Evolutionary conservation across 2,888 invertebrate genomes (phyloP).

Genomic region (Lasioglossum calceatum): DNA sequence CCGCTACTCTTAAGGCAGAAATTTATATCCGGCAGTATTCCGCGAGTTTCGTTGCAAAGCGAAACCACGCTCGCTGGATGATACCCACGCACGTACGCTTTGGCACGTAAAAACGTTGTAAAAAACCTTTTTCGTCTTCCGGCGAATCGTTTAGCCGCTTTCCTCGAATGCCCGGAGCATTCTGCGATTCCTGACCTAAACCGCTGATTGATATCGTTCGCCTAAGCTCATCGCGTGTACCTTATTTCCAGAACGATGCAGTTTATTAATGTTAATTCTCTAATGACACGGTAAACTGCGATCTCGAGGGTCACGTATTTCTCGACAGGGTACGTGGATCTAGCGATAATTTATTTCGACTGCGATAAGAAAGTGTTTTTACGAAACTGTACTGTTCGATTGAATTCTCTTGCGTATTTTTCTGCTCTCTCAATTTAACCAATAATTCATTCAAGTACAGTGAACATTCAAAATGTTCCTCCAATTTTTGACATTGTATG

Average conservation of each 20-base stretch:
- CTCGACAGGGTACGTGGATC: background rate
- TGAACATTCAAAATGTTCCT: background rate
- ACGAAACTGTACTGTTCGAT: constrained; percentile 2
- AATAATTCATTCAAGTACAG: background rate
- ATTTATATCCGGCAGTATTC: constrained; percentile 7
- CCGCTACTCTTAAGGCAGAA: background rate
- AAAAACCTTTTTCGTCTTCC: background rate
- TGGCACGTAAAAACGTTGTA: background rate
- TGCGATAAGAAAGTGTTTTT: background rate
- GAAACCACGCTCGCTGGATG: constrained; percentile 7
- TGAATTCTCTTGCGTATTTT: background rate
- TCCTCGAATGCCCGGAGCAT: background rate
- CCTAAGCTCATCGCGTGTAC: background rate
- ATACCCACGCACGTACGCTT: constrained; percentile 23
- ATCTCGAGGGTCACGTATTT: background rate
- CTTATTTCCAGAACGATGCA: background rate
- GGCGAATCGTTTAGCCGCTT: background rate
- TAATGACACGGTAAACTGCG: background rate
- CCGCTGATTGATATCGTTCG: background rate
- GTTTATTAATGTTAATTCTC: background rate
- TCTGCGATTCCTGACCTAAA: background rate
- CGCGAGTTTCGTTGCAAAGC: background rate
- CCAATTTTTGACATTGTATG: background rate
- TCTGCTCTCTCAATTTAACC: background rate
- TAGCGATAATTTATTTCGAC: background rate